Conservation (phyloP, 2,888 invertebrate genomes). For the Leptopterna dolabrata region DNA sequence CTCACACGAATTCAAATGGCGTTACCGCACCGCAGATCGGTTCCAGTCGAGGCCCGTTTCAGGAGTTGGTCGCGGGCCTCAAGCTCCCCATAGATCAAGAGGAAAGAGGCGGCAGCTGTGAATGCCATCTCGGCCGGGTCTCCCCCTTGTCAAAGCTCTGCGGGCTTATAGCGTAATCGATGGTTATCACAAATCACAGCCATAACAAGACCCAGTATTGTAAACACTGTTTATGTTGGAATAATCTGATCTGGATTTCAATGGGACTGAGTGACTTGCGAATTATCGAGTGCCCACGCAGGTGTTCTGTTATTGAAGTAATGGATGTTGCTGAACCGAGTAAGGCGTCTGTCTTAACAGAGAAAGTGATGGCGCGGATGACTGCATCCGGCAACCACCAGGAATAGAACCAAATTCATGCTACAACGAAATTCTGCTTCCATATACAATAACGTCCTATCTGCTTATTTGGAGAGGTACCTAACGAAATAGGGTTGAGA, state of each 20-base stretch:
- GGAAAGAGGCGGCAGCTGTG: constrained; percentile 29
- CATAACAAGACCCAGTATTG: constrained; percentile 1
- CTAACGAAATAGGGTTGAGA: no score
- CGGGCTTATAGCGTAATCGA: constrained; percentile 6
- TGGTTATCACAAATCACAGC: constrained; percentile 37
- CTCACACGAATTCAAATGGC: constrained; percentile 4
- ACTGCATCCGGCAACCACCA: no score
- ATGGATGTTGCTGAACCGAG: no score
- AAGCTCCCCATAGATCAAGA: constrained; percentile 23
- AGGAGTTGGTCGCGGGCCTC: not conserved
- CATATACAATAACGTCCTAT: no score
- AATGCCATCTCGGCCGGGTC: constrained; percentile 29
- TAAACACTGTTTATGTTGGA: constrained; percentile 11
- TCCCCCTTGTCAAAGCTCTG: not conserved
- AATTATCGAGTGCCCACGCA: not conserved
- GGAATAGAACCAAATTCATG: no score
- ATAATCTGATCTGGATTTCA: constrained; percentile 7
- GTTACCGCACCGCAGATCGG: not conserved
- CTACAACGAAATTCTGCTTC: no score
- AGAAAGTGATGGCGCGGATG: no score
- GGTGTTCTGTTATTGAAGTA: no score
- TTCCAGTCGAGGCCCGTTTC: not conserved
- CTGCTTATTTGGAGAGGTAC: no score
- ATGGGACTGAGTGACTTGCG: not conserved
- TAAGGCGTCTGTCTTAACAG: no score